These are phyloP conservation scores for Phyllotreta striolata DNA, from an alignment of 2,888 invertebrate species.

Conservation along the genomic window DNA sequence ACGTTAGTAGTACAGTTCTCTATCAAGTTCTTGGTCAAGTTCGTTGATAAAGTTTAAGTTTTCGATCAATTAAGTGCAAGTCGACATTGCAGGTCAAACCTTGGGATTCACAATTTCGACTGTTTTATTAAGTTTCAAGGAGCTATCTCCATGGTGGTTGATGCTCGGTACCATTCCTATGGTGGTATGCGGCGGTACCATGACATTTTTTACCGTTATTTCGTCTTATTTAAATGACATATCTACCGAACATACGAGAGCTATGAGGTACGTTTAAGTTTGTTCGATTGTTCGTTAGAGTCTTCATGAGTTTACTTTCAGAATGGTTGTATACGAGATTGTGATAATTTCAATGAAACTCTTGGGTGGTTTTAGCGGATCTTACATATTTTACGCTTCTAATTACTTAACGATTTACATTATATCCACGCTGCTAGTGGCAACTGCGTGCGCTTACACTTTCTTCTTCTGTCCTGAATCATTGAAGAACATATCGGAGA, in stretches of 20 bases:
- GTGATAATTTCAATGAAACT: background rate
- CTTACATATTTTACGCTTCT: conserved; percentile 12
- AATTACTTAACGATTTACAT: conserved; percentile 5
- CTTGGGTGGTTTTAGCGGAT: conserved; percentile 1
- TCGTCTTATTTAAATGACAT: conserved; percentile 13
- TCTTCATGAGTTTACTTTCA: conserved; percentile 4
- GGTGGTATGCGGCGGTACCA: conserved; percentile 4
- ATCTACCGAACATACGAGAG: conserved; percentile 6
- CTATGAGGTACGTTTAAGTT: conserved; percentile 11
- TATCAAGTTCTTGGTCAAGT: too few species aligned
- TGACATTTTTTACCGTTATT: conserved; percentile 8
- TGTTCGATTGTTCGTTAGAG: background rate
- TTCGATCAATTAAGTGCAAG: too few species aligned
- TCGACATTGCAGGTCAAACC: conserved; percentile 5
- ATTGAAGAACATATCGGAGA: background rate
- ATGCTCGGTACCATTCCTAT: conserved; percentile 3
- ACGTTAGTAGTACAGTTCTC: too few species aligned
- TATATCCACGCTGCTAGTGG: background rate
- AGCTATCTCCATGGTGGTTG: conserved; percentile 17
- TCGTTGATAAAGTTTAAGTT: too few species aligned
- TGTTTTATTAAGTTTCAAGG: conserved; percentile 9
- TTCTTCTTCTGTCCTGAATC: conserved; percentile 15
- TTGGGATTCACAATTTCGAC: background rate
- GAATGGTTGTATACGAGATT: conserved; percentile 10
- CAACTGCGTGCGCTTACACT: background rate